Base-by-base conservation (phyloP, 2,888 invertebrate genomes). In the Chalcis sispes region DNA sequence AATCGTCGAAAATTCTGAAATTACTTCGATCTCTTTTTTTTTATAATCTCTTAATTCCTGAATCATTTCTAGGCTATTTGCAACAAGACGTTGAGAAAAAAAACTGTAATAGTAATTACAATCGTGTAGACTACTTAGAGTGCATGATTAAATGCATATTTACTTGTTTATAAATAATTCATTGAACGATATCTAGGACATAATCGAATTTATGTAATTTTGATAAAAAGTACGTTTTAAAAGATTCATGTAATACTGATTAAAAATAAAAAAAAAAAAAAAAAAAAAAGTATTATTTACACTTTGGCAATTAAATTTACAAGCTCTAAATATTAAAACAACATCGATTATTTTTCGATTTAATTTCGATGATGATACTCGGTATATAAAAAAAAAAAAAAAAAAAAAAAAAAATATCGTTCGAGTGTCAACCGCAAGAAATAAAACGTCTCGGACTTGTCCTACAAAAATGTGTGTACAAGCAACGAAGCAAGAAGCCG, bases 1-100 rank as follows among this genome's bases (percentile, higher is more conserved):
- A 62, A 54, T 42, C 8, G 13, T 2, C 50, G 42, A 8, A 8
- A 42, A 67, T 71, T 71, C 40, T 40, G 71, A 71, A 71, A 71
- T 71, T 27, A 5, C 27, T 27, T 40, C 23, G 20, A 18, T 23
- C 10, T 42, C 42, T 50, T 64, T 58, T 42, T 40, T 20, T 15
- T 15, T 29, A 32, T 8, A 58, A 69, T 69, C 59, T 58, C 20
- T 65, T 15, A 15, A 20, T 50, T 13, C 2, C 15, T 20, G 36
- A n/a, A 8, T 36, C 36, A 18, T 46, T 7, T 7, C 64, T 4
- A 2, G 23, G n/a, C 15, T 18, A 25, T 7, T n/a, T 18, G n/a
- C 48, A 36, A 29, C 27, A 32, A 59, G 15, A 5, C 8, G 18
- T 15, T 0, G 23, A 1, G n/a, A 25, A 54, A 71, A 52, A 62